These are phyloP conservation scores for Baronia brevicornis DNA, from an alignment of 2,888 invertebrate species.

Conservation along the genomic window DNA sequence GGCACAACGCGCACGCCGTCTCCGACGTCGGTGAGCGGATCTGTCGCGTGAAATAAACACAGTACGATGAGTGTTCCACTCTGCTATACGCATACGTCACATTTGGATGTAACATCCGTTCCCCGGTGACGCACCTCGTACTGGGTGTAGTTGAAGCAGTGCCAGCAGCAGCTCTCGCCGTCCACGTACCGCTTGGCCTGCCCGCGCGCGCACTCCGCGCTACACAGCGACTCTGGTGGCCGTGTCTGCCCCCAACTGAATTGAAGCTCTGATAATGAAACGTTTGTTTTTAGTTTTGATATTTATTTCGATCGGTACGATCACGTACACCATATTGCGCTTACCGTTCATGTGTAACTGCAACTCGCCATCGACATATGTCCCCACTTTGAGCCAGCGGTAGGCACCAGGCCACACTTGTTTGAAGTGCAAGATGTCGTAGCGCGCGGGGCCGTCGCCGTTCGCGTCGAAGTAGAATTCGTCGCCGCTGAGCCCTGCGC, in stretches of 20 bases:
- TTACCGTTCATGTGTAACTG: conserved; percentile 86
- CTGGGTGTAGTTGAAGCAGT: conserved; percentile 90
- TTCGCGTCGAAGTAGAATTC: conserved; percentile 92
- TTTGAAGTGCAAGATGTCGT: conserved; percentile 97
- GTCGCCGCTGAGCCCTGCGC: conserved; percentile 89
- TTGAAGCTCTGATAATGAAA: conserved; percentile 80
- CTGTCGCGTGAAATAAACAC: conserved; percentile 74
- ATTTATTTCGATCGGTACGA: conserved; percentile 4
- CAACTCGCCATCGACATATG: conserved; percentile 88
- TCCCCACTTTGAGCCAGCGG: conserved; percentile 91
- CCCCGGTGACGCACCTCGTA: conserved; percentile 81
- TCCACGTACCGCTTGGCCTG: conserved; percentile 92
- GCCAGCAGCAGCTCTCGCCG: conserved; percentile 92
- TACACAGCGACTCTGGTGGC: conserved; percentile 91
- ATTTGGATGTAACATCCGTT: conserved; percentile 5
- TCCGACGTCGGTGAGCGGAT: conserved; percentile 87
- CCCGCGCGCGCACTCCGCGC: conserved; percentile 85
- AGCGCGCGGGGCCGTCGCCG: conserved; percentile 95
- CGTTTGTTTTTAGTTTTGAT: conserved; percentile 7
- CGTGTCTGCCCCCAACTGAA: conserved; percentile 86
- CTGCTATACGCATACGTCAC: not conserved
- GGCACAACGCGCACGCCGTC: conserved; percentile 89
- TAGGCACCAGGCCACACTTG: conserved; percentile 83
- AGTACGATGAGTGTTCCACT: not conserved
- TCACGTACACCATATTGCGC: conserved; percentile 18